phyloP scores from a whole-genome alignment of 2,113 vertebrate genomes.

The Argyrosomus japonicus region DNA sequence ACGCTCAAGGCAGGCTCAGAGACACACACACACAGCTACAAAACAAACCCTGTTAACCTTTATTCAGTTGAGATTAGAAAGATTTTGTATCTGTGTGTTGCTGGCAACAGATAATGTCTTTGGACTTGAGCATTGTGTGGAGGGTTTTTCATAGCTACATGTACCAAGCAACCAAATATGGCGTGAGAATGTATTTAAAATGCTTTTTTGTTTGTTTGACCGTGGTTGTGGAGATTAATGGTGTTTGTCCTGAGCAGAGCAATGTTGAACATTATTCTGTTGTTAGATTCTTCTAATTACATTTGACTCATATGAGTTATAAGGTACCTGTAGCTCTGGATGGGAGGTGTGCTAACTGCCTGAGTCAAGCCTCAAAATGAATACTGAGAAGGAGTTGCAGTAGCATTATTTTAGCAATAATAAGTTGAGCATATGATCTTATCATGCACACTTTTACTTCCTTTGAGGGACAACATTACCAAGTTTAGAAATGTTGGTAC shows the following conservation, averaged over 20 bases:
- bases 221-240: not conserved
- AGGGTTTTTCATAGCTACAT: conserved; percentile 9
- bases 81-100: conserved; percentile 5
- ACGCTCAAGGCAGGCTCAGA: not conserved
- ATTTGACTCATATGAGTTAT: not conserved
- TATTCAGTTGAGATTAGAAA: not conserved
- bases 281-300: not conserved
- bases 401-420: not conserved
- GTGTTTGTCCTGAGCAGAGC: not conserved
- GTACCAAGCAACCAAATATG: conserved; percentile 30
- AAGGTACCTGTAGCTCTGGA: not conserved
- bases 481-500: conserved; percentile 28
- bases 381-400: not conserved
- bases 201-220: conserved; percentile 15
- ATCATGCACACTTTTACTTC: conserved; percentile 1
- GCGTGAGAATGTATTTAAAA: conserved; percentile 24
- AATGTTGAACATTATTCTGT: not conserved
- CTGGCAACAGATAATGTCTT: conserved; percentile 9
- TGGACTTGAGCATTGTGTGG: not conserved
- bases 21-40: not conserved
- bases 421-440: not conserved
- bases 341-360: not conserved
- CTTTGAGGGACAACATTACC: not conserved
- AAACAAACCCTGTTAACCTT: conserved; percentile 19
- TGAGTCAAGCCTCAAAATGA: not conserved